Base-by-base conservation (phyloP, 2,113 vertebrate genomes). In the Vidua chalybeata region DNA sequence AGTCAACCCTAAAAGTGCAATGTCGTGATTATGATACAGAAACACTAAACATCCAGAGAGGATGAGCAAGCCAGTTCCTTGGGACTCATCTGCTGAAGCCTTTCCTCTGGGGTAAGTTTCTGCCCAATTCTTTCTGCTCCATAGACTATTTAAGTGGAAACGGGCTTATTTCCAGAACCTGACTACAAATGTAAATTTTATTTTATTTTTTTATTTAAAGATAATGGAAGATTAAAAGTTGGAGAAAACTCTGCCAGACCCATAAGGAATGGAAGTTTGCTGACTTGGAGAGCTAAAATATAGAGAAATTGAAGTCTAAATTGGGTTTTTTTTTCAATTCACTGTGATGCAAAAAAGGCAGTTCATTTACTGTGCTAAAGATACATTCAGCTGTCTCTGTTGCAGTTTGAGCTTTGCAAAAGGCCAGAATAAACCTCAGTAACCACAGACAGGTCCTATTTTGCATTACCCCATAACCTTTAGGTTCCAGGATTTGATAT, bases 1-100 rank as follows among this genome's bases (percentile, higher is more conserved):
- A 78, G 18, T 35, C 64, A 89, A 26, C 23, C 18, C 12, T 78
- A 59, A 56, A 84, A 58, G 6, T 0, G 0, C 61, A 58, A 1
- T 37, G 27, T 75, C 23, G 7, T 11, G 7, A 67, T 67, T 75
- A 21, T 17, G 63, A 28, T 59, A 45, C 2, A 72, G 35, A 68
- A 78, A 56, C 52, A 71, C 12, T 55, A 39, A 58, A 59, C 4
- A 12, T 5, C 10, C 52, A 84, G n/a, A 73, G 35, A 12, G 9
- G 26, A 55, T 10, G 22, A 82, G 24, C 33, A 89, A 55, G 19
- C 7, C 43, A 55, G 11, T 75, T 84, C 61, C 41, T 78, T 28
- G 17, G 54, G 62, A 64, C 24, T 52, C 4, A 2, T 39, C 15
- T 48, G 30, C 62, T 52, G 22, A 87, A 9, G 17, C 7, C 87